phyloP scores from a whole-genome alignment of 1,140 invertebrate species.

The Drosophila takahashii region DNA sequence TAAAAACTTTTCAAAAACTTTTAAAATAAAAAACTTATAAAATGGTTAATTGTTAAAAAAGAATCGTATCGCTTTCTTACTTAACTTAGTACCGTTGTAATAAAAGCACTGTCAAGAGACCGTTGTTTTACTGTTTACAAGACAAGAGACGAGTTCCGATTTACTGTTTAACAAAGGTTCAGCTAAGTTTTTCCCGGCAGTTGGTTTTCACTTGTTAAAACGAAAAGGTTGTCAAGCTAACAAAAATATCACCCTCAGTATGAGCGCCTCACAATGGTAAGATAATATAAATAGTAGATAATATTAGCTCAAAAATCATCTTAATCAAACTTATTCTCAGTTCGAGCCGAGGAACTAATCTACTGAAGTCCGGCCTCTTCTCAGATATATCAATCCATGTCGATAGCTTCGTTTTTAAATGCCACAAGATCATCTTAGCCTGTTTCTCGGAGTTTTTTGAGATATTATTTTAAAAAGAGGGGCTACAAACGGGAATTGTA shows the following conservation, averaged over 20 bases:
- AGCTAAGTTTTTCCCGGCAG: neutral
- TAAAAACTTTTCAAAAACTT: too few species aligned
- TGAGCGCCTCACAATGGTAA: neutral
- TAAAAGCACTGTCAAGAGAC: too few species aligned
- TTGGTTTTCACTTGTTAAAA: neutral
- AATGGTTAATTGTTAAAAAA: too few species aligned
- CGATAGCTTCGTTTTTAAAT: neutral
- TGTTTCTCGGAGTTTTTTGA: neutral
- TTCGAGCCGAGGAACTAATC: neutral
- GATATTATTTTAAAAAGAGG: neutral
- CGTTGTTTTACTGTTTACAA: too few species aligned
- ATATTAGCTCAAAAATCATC: neutral
- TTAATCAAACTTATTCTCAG: neutral
- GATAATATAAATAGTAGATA: neutral
- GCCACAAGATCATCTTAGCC: constrained; percentile 1
- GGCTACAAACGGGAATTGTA: neutral
- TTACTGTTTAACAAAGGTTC: neutral
- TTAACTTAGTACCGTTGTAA: too few species aligned
- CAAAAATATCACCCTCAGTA: neutral
- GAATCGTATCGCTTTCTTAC: too few species aligned
- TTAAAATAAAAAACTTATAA: too few species aligned
- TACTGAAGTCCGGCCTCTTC: neutral
- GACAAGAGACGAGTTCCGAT: neutral
- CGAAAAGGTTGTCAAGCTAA: neutral
- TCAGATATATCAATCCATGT: neutral